Evolutionary conservation across 2,113 vertebrate genomes (phyloP).

Genomic region (Gallinago paraguaiae): DNA sequence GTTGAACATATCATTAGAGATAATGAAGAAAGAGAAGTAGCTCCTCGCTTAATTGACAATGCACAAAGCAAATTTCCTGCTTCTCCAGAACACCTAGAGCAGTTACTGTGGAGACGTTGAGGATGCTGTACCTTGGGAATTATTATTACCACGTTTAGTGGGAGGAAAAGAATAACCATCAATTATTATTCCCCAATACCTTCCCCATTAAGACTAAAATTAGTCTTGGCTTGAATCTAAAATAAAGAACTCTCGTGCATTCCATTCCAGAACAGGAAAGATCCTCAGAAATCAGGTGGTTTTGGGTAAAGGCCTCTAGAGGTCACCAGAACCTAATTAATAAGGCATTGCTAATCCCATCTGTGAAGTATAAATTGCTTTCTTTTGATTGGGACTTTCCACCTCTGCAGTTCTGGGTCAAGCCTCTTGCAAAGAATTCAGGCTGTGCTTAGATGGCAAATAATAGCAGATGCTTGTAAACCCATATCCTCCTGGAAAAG

Average conservation of each 20-base stretch:
- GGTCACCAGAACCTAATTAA: constrained; percentile 56
- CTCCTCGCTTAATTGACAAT: background rate
- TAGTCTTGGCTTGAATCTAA: background rate
- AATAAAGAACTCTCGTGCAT: background rate
- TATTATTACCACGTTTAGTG: background rate
- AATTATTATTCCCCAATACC: background rate
- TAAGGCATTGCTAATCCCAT: background rate
- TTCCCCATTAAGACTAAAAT: background rate
- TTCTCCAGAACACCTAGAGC: background rate
- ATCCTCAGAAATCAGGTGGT: background rate
- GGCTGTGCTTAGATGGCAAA: background rate
- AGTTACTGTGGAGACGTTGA: background rate
- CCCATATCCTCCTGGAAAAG: background rate
- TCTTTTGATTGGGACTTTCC: background rate
- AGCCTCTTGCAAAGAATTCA: background rate
- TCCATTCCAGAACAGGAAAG: background rate
- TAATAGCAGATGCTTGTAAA: background rate
- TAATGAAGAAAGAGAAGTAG: background rate
- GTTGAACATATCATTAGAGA: background rate
- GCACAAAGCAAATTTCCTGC: background rate
- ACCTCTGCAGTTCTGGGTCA: background rate
- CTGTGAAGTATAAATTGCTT: background rate
- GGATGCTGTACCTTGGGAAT: background rate
- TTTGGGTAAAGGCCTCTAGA: constrained; percentile 54
- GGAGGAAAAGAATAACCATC: background rate